These are phyloP conservation scores for Porites lobata DNA, from an alignment of 92 coral and sea anemone species.

Conservation along the genomic window DNA sequence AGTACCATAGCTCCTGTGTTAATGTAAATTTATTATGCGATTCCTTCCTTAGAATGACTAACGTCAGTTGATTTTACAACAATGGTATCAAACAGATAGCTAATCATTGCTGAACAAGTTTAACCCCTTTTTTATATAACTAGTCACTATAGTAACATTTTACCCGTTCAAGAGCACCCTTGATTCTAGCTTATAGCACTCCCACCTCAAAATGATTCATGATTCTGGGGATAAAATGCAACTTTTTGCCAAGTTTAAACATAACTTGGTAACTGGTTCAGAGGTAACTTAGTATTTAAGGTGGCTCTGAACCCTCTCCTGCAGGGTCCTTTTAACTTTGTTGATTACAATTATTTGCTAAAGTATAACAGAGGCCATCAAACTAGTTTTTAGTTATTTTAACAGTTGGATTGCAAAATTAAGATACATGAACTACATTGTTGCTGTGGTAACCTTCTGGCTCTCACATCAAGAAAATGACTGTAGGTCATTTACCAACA, in stretches of 20 bases:
- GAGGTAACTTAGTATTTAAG: neutral
- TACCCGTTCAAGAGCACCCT: conserved; percentile 11
- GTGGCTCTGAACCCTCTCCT: conserved; percentile 10
- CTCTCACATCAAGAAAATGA: neutral
- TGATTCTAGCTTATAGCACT: conserved; percentile 9
- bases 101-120: conserved; percentile 19
- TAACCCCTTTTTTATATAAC: neutral
- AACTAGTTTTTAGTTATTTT: neutral
- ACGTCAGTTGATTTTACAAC: conserved; percentile 11
- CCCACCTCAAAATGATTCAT: conserved; percentile 7
- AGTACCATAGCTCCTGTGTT: conserved; percentile 1
- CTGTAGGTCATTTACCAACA: neutral
- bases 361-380: conserved; percentile 8
- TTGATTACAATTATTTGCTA: neutral
- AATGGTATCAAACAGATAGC: conserved; percentile 12
- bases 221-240: conserved; percentile 8
- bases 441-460: neutral
- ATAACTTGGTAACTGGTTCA: neutral
- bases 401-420: neutral
- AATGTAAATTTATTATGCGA: conserved; percentile 2
- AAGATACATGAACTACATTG: neutral
- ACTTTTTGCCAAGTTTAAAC: conserved; percentile 20
- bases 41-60: conserved; percentile 5
- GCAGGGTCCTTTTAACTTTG: conserved; percentile 9
- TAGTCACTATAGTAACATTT: conserved; percentile 1